phyloP scores from a whole-genome alignment of 2,888 invertebrate species.

The Nymphalis polychloros region DNA sequence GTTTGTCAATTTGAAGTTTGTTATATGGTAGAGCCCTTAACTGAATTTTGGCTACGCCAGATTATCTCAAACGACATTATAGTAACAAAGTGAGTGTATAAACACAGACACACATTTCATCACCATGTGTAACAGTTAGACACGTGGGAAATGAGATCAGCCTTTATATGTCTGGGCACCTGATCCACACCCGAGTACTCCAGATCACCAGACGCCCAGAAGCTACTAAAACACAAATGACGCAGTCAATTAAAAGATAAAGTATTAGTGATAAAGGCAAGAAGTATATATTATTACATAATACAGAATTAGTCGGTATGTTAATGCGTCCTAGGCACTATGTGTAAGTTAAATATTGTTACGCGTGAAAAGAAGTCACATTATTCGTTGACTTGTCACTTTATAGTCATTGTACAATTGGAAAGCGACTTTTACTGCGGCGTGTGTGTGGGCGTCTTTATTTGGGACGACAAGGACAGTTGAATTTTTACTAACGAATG shows the following conservation, averaged over 20 bases:
- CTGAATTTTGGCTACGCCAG: no score
- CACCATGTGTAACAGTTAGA: no score
- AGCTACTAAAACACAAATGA: neutral
- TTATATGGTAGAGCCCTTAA: no score
- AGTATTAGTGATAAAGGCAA: neutral
- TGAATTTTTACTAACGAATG: slow-evolving; percentile 54
- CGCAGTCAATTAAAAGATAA: neutral
- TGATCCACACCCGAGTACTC: no score
- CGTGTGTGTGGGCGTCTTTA: slow-evolving; percentile 66
- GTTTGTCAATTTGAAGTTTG: no score
- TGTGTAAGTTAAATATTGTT: slow-evolving; percentile 31
- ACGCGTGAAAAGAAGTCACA: slow-evolving; percentile 38
- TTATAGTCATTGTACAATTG: slow-evolving; percentile 52
- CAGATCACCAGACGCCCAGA: neutral
- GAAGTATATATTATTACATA: neutral
- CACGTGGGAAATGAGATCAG: no score
- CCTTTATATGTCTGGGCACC: no score
- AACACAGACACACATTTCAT: no score
- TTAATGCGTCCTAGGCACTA: slow-evolving; percentile 16
- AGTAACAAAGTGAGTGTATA: no score
- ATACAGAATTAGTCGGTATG: neutral
- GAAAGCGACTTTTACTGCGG: slow-evolving; percentile 58
- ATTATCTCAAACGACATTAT: no score
- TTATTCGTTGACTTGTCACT: slow-evolving; percentile 61
- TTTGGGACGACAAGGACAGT: slow-evolving; percentile 59